These are phyloP conservation scores for Epistrophella euchroma DNA, from an alignment of 2,888 invertebrate genomes.

Conservation along the genomic window DNA sequence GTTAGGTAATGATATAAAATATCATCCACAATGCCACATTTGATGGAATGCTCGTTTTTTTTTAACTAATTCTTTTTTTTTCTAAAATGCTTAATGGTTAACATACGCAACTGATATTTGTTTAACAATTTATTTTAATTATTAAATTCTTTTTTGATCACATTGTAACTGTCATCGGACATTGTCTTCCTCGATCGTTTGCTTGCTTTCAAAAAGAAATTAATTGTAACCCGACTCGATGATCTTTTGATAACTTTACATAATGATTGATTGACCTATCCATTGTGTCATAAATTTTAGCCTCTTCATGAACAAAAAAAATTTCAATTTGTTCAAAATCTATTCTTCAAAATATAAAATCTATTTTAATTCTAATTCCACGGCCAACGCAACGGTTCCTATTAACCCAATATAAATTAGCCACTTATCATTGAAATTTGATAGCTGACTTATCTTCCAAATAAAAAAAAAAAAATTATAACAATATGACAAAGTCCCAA, in stretches of 20 bases:
- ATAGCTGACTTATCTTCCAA: conserved; percentile 45
- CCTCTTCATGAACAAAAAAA: neutral
- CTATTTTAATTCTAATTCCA: conserved; percentile 51
- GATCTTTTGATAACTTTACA: neutral
- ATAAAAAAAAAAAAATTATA: conserved; percentile 21
- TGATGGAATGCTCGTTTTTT: neutral
- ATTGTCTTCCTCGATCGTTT: neutral
- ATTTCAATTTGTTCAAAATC: conserved; percentile 40
- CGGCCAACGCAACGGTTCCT: conserved; percentile 35
- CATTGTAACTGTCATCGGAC: neutral
- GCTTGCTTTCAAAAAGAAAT: neutral
- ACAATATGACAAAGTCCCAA: conserved; percentile 24
- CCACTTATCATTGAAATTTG: conserved; percentile 64
- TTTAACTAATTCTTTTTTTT: neutral
- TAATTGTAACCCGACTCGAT: neutral
- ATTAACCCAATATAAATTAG: conserved; percentile 67
- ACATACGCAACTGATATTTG: too few species aligned
- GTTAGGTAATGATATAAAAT: too few species aligned
- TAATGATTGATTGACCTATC: conserved; percentile 26
- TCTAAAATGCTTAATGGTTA: neutral
- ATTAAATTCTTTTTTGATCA: neutral
- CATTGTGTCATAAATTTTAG: conserved; percentile 6
- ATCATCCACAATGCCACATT: too few species aligned
- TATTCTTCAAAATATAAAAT: neutral
- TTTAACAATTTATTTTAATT: neutral